A percentile compares a stretch with the other conserved stretches of the same genome.
Evolutionary conservation across 2,888 invertebrate genomes (phyloP).

Genomic region (Automeris io): DNA sequence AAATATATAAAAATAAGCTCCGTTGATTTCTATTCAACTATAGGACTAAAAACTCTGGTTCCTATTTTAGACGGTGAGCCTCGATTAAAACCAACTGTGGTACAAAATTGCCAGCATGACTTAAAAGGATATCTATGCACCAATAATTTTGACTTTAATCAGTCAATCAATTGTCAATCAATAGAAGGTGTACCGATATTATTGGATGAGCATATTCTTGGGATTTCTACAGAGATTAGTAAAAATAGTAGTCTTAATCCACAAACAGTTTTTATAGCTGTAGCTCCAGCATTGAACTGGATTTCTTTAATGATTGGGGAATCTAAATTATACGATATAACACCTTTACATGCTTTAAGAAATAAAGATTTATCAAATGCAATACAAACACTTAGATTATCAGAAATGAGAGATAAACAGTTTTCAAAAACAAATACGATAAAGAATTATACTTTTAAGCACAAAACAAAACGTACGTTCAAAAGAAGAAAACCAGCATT

Average conservation of each 20-base stretch:
- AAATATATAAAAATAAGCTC: conserved; percentile 26
- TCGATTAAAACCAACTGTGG: conserved; percentile 22
- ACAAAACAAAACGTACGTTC: not conserved
- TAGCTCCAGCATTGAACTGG: conserved; percentile 35
- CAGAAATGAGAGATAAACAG: not conserved
- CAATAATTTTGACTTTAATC: conserved; percentile 16
- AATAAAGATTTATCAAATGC: not conserved
- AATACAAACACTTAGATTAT: not conserved
- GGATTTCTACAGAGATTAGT: conserved; percentile 21
- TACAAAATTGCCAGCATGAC: conserved; percentile 27
- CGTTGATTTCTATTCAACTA: conserved; percentile 22
- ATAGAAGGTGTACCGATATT: conserved; percentile 42
- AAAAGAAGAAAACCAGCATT: not conserved
- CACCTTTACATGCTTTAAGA: not conserved
- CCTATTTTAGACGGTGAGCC: conserved; percentile 23
- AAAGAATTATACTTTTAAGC: not conserved
- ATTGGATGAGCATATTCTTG: conserved; percentile 32
- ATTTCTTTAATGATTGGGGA: conserved; percentile 14
- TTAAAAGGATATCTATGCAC: conserved; percentile 29
- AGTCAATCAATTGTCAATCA: conserved; percentile 16
- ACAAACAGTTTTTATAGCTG: conserved; percentile 28
- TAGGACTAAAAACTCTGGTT: conserved; percentile 30
- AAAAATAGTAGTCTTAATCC: conserved; percentile 16
- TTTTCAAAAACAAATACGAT: not conserved
- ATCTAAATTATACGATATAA: no score